Conservation (phyloP, 2,888 invertebrate genomes). For the Tipula vernalis region DNA sequence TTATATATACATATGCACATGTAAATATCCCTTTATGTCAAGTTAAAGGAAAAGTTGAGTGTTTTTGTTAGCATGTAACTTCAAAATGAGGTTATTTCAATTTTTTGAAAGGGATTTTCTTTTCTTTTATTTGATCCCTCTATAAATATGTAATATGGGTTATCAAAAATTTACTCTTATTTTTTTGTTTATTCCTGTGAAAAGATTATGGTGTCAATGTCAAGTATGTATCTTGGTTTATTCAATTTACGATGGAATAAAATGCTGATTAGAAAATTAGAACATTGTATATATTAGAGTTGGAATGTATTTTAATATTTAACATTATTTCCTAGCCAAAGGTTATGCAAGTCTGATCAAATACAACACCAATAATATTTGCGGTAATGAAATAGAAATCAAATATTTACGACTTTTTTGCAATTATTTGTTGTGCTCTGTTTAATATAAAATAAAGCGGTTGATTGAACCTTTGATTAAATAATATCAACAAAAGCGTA, state of each 20-base stretch:
- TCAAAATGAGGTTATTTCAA: neutral
- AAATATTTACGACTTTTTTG: neutral
- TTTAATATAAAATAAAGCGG: neutral
- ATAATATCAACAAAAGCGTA: neutral
- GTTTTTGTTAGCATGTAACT: neutral
- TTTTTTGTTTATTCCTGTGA: neutral
- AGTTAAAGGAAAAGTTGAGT: neutral
- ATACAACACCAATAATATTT: neutral
- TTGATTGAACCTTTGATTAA: neutral
- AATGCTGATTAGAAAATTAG: neutral
- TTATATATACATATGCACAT: neutral
- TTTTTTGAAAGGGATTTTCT: neutral
- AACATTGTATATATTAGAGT: neutral
- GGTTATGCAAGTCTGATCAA: neutral
- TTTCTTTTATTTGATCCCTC: neutral
- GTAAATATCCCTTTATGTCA: slow-evolving; percentile 4
- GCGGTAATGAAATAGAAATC: neutral
- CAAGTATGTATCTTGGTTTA: neutral
- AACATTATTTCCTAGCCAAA: neutral
- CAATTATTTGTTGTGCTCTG: neutral
- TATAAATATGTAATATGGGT: neutral
- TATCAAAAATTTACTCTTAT: neutral
- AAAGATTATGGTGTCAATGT: neutral
- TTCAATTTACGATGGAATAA: neutral
- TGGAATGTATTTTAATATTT: neutral